Base-by-base conservation (phyloP, 2,797 vertebrate genomes). In the Orientallactaga sibirica region DNA sequence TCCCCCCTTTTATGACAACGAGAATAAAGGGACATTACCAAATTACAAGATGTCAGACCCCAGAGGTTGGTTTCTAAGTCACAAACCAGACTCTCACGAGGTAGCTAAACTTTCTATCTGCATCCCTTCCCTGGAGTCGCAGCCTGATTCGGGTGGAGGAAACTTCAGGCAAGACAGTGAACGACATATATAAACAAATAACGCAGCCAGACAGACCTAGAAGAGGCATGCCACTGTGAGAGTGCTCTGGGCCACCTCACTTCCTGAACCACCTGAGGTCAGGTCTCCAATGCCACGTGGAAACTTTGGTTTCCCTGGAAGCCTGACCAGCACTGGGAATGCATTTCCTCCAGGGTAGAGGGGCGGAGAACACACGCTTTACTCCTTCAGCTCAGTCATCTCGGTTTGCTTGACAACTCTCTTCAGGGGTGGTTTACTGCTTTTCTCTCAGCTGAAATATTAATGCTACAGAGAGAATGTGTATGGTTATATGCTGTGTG, bases 241-340 rank as follows among this genome's bases (percentile, higher is more conserved):
- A 27, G 91, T 27, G 58, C 84, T 88, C 91, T 90, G 95, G 84
- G 90, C 78, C 80, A 93, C 95, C 14, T 92, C 84, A 91, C 14
- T 96, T 97, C 97, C 96, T 96, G 86, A 86, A 68, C 92, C 80
- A 83, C 41, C 48, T 91, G 95, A 75, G 90, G 93, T 73, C n/a
- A 3, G 0, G 0, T n/a, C 80, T 91, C 55, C 86, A 82, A 81
- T 48, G 37, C 4, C 41, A 0, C n/a, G 70, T 82, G 82, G 27
- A 95, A 93, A 94, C 3, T 73, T 18, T 95, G 55, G 94, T 89
- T 89, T 96, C 93, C 83, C 66, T 85, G 73, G 48, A 96, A 95
- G 71, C 29, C 0, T 95, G 97, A 97, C 94, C 96, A 96, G 96
- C 89, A 70, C 19, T 90, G 88, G 82, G 43, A 74, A 89, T 66